Conservation (phyloP, 2,113 vertebrate species). For the Corythornis vintsioides region DNA sequence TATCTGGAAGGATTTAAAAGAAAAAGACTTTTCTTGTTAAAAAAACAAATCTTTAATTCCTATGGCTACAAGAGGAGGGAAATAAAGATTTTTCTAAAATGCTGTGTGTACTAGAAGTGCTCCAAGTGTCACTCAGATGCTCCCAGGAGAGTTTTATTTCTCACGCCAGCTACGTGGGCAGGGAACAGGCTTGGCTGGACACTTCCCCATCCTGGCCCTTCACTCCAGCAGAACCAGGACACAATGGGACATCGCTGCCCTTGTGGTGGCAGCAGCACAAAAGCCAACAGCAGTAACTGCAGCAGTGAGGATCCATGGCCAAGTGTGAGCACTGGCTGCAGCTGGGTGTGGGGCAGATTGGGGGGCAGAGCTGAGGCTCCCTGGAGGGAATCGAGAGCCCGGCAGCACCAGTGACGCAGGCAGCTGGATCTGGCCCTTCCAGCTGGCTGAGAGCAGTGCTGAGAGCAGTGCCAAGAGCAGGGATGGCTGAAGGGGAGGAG, state of each 20-base stretch:
- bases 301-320: background rate
- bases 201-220: background rate
- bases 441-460: rapidly evolving
- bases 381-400: background rate
- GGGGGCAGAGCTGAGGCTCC: background rate
- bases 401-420: rapidly evolving
- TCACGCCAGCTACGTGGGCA: background rate
- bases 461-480: background rate
- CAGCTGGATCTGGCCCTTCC: background rate
- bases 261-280: background rate
- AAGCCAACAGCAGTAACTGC: background rate
- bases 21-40: background rate
- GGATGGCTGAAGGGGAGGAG: background rate
- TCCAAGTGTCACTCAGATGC: rapidly evolving
- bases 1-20: background rate
- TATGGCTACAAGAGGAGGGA: background rate
- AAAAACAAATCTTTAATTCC: background rate
- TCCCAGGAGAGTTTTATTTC: background rate
- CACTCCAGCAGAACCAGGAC: background rate
- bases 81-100: background rate
- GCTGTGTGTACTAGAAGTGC: background rate
- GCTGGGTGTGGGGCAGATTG: background rate
- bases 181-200: background rate
- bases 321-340: rapidly evolving
- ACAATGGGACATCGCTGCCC: background rate